Percentiles rank a stretch among this genome's conserved stretches.
These are phyloP conservation scores for Zophobas morio DNA, from an alignment of 1,140 invertebrate genomes.

Conservation along the genomic window DNA sequence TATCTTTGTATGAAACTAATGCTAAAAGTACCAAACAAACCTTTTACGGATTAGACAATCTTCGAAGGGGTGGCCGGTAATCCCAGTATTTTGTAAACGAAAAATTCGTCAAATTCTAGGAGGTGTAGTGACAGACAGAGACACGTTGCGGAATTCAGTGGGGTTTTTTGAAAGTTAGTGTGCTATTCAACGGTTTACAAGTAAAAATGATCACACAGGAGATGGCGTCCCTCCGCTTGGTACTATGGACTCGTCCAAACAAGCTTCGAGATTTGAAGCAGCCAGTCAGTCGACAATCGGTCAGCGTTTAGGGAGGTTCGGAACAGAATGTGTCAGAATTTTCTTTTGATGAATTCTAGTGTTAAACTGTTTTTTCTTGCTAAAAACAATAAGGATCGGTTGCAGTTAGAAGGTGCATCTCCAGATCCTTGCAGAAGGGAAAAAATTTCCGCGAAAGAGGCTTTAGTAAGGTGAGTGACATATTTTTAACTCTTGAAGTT, in stretches of 20 bases:
- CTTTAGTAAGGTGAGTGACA: conserved; percentile 66
- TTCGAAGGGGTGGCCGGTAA: conserved; percentile 9
- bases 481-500: conserved; percentile 59
- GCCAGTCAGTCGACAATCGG: conserved; percentile 68
- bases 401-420: conserved; percentile 16
- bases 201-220: neutral
- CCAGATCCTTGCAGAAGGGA: conserved; percentile 41
- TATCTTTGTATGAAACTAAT: conserved; percentile 10
- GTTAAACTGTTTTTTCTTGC: conserved; percentile 59
- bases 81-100: neutral
- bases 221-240: conserved; percentile 52
- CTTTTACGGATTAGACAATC: conserved; percentile 21
- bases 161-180: too few relatives aligned
- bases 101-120: neutral
- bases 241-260: conserved; percentile 65
- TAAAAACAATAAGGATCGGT: conserved; percentile 54
- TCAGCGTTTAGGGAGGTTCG: conserved; percentile 63
- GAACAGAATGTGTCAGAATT: conserved; percentile 67
- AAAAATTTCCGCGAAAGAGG: conserved; percentile 55
- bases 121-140: too few relatives aligned
- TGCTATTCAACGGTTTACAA: neutral
- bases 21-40: conserved; percentile 24
- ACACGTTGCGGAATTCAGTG: too few relatives aligned
- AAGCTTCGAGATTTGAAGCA: conserved; percentile 66
- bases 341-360: conserved; percentile 65